phyloP scores from a whole-genome alignment of 2,888 invertebrate species.

The Rotaria socialis region DNA sequence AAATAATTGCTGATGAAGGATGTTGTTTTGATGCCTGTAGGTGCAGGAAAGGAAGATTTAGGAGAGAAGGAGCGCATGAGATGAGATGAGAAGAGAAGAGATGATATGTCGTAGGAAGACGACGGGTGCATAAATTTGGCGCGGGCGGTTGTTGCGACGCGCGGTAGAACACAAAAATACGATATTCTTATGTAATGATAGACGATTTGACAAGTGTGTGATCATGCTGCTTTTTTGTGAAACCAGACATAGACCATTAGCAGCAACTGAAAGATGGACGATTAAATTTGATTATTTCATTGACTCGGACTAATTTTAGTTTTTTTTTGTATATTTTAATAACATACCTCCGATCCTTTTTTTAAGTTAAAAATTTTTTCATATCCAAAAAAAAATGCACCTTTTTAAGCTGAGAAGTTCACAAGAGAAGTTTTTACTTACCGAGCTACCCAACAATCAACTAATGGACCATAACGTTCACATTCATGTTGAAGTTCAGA shows the following conservation, averaged over 20 bases:
- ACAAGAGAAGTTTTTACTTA: constrained; percentile 45
- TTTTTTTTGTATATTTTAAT: neutral
- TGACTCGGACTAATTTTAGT: neutral
- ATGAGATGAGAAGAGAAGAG: constrained; percentile 7
- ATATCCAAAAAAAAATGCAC: too few species aligned
- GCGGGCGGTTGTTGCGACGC: constrained; percentile 16
- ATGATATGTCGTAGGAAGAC: constrained; percentile 29
- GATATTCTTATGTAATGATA: constrained; percentile 25
- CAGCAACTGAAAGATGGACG: constrained; percentile 26
- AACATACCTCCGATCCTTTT: neutral
- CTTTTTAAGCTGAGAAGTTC: too few species aligned
- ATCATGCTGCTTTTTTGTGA: neutral
- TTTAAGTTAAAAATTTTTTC: too few species aligned
- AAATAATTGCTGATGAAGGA: neutral
- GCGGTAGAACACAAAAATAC: neutral
- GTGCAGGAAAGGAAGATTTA: constrained; percentile 6
- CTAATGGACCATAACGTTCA: constrained; percentile 52
- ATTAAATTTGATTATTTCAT: neutral
- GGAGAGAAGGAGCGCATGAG: constrained; percentile 29
- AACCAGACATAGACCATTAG: neutral
- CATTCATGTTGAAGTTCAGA: constrained; percentile 55
- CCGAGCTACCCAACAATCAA: constrained; percentile 56
- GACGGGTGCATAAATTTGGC: neutral
- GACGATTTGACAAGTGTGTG: constrained; percentile 18
- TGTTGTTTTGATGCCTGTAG: neutral